Conservation (phyloP, 1,140 invertebrate species). For the Leptinotarsa undecemlineata region DNA sequence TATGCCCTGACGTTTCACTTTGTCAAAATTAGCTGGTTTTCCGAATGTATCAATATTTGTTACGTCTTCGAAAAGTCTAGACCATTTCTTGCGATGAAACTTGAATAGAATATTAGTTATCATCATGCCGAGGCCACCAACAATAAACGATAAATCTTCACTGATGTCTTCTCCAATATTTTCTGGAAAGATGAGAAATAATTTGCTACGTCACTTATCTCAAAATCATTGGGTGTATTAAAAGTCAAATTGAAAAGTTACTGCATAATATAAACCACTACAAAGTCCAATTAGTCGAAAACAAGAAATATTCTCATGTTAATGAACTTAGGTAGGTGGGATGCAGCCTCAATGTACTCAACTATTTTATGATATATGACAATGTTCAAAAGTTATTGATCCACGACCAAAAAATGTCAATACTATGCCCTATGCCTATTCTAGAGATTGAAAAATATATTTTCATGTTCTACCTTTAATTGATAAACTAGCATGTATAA, state of each 20-base stretch:
- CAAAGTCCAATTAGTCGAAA: too few relatives aligned
- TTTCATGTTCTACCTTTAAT: background rate
- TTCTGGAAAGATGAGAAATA: background rate
- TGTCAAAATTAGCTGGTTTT: slow-evolving; percentile 3
- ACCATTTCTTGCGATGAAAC: background rate
- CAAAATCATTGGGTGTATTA: too few relatives aligned
- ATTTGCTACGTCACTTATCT: background rate
- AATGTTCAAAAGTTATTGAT: too few relatives aligned
- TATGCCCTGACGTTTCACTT: background rate
- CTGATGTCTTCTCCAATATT: slow-evolving; percentile 3
- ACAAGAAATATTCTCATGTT: too few relatives aligned
- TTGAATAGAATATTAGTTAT: background rate
- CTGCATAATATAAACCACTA: too few relatives aligned
- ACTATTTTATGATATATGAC: too few relatives aligned
- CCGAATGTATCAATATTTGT: slow-evolving; percentile 7
- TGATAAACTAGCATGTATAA: background rate
- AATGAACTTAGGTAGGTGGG: too few relatives aligned
- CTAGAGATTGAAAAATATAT: too few relatives aligned
- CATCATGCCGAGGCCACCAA: background rate
- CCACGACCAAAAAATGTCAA: too few relatives aligned
- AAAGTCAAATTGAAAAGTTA: too few relatives aligned
- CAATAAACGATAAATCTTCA: background rate
- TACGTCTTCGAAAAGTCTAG: background rate
- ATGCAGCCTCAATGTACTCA: too few relatives aligned
- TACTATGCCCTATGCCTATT: too few relatives aligned